These are phyloP conservation scores for Antheraea assamensis DNA, from an alignment of 2,888 invertebrate species.

Conservation along the genomic window DNA sequence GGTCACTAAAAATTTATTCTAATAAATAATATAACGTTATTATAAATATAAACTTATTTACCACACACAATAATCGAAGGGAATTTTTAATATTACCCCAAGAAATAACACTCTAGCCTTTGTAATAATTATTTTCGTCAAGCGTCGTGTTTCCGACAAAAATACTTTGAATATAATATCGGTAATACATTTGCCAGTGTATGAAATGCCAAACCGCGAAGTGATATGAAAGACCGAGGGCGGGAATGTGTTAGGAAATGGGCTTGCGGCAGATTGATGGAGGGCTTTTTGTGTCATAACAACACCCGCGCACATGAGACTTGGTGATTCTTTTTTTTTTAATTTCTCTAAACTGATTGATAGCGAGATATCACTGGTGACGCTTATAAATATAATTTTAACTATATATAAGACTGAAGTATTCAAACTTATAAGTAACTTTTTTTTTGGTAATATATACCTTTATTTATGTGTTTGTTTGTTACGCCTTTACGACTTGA, in stretches of 20 bases:
- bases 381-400: slow-evolving; percentile 38
- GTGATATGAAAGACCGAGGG: slow-evolving; percentile 60
- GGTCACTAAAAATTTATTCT: too few species aligned
- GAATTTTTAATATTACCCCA: not conserved
- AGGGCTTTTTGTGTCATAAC: slow-evolving; percentile 71
- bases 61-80: not conserved
- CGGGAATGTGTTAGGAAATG: slow-evolving; percentile 62
- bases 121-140: not conserved
- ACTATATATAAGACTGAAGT: slow-evolving; percentile 45
- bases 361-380: slow-evolving; percentile 29
- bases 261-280: slow-evolving; percentile 66
- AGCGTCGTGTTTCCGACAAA: not conserved
- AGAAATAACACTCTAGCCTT: not conserved
- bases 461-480: too few species aligned
- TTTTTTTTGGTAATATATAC: too few species aligned
- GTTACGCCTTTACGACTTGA: too few species aligned
- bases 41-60: too few species aligned
- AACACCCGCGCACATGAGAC: slow-evolving; percentile 55
- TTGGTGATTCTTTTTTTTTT: slow-evolving; percentile 54
- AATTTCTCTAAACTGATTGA: slow-evolving; percentile 51
- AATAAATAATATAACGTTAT: too few species aligned
- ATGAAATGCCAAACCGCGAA: slow-evolving; percentile 51
- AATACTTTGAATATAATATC: slow-evolving; percentile 41
- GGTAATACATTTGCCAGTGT: slow-evolving; percentile 59
- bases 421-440: not conserved